These are phyloP conservation scores for Drosophila cracens DNA, from an alignment of 2,888 invertebrate genomes.

Conservation along the genomic window DNA sequence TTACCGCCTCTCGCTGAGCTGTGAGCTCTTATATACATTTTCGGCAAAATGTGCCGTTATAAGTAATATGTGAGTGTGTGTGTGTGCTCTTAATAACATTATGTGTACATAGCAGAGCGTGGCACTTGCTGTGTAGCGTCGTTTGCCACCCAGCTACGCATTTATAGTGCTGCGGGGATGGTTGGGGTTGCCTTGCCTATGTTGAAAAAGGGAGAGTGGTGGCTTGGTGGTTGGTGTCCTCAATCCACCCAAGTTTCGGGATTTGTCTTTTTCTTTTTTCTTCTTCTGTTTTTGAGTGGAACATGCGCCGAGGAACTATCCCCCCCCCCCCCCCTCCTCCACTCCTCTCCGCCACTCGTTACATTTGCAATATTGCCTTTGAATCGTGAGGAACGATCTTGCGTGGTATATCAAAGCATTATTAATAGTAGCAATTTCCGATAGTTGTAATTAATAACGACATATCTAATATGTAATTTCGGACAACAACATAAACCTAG, in stretches of 20 bases:
- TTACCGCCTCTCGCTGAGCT: constrained; percentile 16
- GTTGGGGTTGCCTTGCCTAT: neutral
- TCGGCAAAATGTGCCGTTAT: constrained; percentile 22
- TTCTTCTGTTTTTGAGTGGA: constrained; percentile 22
- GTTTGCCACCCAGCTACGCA: constrained; percentile 43
- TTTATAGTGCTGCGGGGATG: constrained; percentile 19
- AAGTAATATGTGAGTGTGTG: constrained; percentile 8
- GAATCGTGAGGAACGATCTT: neutral
- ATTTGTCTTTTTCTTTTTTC: neutral
- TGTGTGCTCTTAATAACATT: constrained; percentile 26
- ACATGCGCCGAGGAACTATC: constrained; percentile 28
- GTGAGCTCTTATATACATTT: constrained; percentile 28
- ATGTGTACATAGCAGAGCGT: constrained; percentile 15
- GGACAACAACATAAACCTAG: neutral
- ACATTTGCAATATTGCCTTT: constrained; percentile 2
- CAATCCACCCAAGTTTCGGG: constrained; percentile 31
- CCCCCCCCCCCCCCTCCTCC: neutral
- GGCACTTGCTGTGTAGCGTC: constrained; percentile 14
- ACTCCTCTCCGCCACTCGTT: neutral
- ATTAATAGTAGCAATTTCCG: neutral
- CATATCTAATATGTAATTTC: neutral
- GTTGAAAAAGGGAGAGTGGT: neutral
- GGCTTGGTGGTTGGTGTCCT: constrained; percentile 21
- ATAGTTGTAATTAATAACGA: neutral
- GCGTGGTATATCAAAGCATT: neutral